phyloP scores from a whole-genome alignment of 92 coral and sea anemone species.

The Nematostella vectensis region DNA sequence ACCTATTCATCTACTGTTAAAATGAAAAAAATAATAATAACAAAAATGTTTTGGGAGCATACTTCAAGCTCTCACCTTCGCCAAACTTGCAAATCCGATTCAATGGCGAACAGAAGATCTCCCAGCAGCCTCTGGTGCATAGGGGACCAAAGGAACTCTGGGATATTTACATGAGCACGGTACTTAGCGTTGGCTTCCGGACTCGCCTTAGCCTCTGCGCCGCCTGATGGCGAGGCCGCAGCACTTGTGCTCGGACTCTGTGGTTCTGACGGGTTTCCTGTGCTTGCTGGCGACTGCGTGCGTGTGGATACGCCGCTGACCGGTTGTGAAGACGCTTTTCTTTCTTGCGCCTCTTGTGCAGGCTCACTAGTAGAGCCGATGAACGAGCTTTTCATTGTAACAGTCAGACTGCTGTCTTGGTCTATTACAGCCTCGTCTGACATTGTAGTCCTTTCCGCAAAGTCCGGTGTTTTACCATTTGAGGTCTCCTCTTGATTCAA shows the following conservation, averaged over 20 bases:
- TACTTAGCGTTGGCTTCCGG: slow-evolving; percentile 39
- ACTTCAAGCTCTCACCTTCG: slow-evolving; percentile 88
- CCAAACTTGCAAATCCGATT: slow-evolving; percentile 98
- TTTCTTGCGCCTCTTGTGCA: slow-evolving; percentile 2
- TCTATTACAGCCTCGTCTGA: slow-evolving; percentile 49
- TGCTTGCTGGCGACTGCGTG: slow-evolving; percentile 20
- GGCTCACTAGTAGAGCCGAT: slow-evolving; percentile 40
- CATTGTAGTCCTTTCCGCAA: slow-evolving; percentile 19
- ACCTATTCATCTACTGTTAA: no score
- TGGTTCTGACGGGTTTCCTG: slow-evolving; percentile 25
- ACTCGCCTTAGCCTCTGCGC: slow-evolving; percentile 23
- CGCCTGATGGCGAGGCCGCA: slow-evolving; percentile 30
- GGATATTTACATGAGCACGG: slow-evolving; percentile 74
- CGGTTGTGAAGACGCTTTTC: slow-evolving; percentile 3
- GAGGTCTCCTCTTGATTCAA: not conserved
- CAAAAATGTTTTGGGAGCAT: no score
- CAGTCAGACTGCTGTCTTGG: slow-evolving; percentile 45
- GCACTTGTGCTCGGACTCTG: slow-evolving; percentile 20
- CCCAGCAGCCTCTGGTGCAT: slow-evolving; percentile 93
- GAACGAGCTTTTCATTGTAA: slow-evolving; percentile 66
- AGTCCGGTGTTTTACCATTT: not conserved
- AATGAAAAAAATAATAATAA: no score
- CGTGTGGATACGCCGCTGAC: slow-evolving; percentile 20
- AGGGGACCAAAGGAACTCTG: slow-evolving; percentile 94
- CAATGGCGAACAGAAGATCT: slow-evolving; percentile 88